These are phyloP conservation scores for Edolisoma coerulescens DNA, from an alignment of 2,113 vertebrate genomes.

Conservation along the genomic window DNA sequence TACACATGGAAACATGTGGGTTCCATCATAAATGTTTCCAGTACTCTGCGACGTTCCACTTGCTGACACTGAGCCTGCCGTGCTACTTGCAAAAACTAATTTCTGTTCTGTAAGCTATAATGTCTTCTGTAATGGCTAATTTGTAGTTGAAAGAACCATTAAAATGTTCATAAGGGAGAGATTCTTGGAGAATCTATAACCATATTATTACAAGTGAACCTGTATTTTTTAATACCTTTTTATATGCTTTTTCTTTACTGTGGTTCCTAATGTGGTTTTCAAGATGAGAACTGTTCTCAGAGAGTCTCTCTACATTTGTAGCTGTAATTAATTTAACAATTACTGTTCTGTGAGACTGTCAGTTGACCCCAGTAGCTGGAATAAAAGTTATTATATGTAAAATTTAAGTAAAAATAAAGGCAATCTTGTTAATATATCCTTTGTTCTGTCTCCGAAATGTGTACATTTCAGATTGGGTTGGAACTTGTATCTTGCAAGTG, in stretches of 20 bases:
- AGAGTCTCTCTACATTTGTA: background rate
- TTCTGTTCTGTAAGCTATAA: background rate
- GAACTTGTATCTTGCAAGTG: background rate
- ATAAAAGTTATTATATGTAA: background rate
- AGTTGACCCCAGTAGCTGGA: background rate
- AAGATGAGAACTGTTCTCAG: background rate
- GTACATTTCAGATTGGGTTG: background rate
- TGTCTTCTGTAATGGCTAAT: background rate
- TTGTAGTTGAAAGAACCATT: background rate
- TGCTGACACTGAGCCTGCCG: background rate
- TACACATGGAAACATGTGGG: conserved; percentile 94
- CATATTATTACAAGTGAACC: background rate
- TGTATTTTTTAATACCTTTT: conserved; percentile 14
- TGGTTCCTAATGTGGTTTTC: background rate
- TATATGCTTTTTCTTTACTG: background rate
- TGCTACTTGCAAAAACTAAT: background rate
- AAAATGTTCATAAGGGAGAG: background rate
- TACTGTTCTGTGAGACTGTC: background rate
- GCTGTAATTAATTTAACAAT: background rate
- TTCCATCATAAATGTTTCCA: conserved; percentile 79
- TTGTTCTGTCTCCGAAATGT: background rate
- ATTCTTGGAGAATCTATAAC: background rate
- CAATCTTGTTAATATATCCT: background rate
- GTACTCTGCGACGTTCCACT: background rate
- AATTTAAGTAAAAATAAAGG: conserved; percentile 12